These are phyloP conservation scores for Lasioglossum morio DNA, from an alignment of 2,888 invertebrate species.

Conservation along the genomic window DNA sequence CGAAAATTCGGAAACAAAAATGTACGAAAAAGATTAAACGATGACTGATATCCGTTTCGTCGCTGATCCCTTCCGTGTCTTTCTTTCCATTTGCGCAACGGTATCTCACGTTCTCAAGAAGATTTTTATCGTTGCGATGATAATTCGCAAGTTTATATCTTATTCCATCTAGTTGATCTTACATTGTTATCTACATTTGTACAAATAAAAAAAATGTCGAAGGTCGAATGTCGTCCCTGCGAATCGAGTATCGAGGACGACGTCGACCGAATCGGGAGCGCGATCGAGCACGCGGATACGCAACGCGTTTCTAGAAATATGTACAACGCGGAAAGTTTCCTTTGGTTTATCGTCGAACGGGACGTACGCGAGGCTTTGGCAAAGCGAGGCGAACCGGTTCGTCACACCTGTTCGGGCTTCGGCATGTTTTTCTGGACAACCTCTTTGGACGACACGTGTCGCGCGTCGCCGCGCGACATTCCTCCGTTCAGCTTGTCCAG, in stretches of 20 bases:
- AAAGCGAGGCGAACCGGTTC: neutral
- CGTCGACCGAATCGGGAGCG: neutral
- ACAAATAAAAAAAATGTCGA: neutral
- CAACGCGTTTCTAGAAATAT: neutral
- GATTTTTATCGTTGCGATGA: neutral
- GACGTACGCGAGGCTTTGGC: neutral
- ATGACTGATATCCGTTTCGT: slow-evolving; percentile 84
- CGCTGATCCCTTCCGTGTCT: neutral
- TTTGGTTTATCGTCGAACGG: neutral
- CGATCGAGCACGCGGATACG: neutral
- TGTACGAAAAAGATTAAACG: slow-evolving; percentile 88
- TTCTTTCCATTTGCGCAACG: neutral
- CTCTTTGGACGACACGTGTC: slow-evolving; percentile 17
- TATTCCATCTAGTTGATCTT: neutral
- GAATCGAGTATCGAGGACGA: neutral
- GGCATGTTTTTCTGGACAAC: neutral
- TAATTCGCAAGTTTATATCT: neutral
- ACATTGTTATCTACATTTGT: neutral
- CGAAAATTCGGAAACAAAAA: slow-evolving; percentile 89
- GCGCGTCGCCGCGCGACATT: neutral
- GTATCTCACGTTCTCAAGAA: neutral
- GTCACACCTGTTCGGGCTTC: slow-evolving; percentile 33
- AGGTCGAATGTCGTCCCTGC: neutral
- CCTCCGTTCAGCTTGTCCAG: slow-evolving; percentile 78
- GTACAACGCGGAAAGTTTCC: neutral